Conservation (phyloP, 2,113 vertebrate species). For the Meriones unguiculatus region DNA sequence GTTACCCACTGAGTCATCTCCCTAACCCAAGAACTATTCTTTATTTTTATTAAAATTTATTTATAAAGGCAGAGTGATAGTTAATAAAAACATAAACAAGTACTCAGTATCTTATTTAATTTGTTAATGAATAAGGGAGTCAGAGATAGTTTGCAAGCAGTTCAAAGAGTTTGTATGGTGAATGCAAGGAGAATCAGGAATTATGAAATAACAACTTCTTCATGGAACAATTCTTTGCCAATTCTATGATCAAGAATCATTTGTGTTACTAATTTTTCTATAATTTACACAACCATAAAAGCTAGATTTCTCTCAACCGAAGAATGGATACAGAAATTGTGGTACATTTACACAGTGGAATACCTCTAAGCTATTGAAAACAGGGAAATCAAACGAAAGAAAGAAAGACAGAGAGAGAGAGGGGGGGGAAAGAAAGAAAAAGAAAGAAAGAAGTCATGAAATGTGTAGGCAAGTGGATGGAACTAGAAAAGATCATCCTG, state of each 20-base stretch:
- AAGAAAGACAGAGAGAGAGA: too few relatives aligned
- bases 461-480: too few relatives aligned
- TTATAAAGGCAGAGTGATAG: not conserved
- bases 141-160: not conserved
- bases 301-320: too few relatives aligned
- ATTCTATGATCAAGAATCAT: constrained; percentile 7
- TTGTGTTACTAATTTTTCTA: constrained; percentile 31
- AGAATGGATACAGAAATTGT: too few relatives aligned
- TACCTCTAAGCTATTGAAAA: too few relatives aligned
- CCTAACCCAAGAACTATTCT: not conserved
- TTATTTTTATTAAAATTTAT: not conserved
- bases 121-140: not conserved
- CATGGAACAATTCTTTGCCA: not conserved
- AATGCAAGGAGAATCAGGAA: not conserved
- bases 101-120: not conserved
- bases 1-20: not conserved
- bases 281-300: not conserved
- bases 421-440: too few relatives aligned
- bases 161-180: constrained; percentile 12
- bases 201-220: not conserved
- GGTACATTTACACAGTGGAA: too few relatives aligned
- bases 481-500: too few relatives aligned
- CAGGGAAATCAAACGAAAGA: too few relatives aligned
- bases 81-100: not conserved
- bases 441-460: too few relatives aligned